Evolutionary conservation across 2,888 invertebrate species (phyloP), one percentile per base, ranked within the genome.

Genomic region (Xestia c-nigrum): DNA sequence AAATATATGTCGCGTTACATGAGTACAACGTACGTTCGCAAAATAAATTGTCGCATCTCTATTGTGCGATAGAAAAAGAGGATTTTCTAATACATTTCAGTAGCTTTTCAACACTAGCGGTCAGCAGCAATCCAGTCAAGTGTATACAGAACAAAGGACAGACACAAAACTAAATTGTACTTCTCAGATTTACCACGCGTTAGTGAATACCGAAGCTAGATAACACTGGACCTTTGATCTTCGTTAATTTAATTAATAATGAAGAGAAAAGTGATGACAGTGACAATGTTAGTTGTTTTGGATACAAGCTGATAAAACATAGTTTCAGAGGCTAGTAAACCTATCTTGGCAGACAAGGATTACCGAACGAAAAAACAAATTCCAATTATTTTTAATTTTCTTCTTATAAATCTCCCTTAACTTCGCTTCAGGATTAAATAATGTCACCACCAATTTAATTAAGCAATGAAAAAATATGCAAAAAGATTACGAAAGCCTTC

Each of bases 401-500:
- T 59, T 61, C 43, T 67, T 50, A 31, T 38, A 47, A 43, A 21
- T 16, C 19, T 14, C 57, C 24, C 31, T 46, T 57, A 76, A 76
- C 46, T 57, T 63, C 16, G 52, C 5, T 40, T 43, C 43, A 19
- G 47, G 38, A 59, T 72, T 57, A 43, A 72, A 65, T 57, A 57
- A 73, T 59, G 10, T 67, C 57, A 65, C 46, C 47, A 71, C 47
- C 16, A 80, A 78, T 76, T 71, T 76, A 76, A 71, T 68, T 59
- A 71, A 73, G 61, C 52, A 71, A 65, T 77, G 59, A 61, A 80
- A 73, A 83, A 68, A 50, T 47, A 9, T 31, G 47, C 46, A 55
- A 73, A 80, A 64, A 63, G 46, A 65, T 63, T 19, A 79, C 70
- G 59, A 31, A 65, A 83, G 73, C 73, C 84, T 78, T 80, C 80